Base-by-base conservation (phyloP, 2,888 invertebrate species). In the Aphodius sticticus region DNA sequence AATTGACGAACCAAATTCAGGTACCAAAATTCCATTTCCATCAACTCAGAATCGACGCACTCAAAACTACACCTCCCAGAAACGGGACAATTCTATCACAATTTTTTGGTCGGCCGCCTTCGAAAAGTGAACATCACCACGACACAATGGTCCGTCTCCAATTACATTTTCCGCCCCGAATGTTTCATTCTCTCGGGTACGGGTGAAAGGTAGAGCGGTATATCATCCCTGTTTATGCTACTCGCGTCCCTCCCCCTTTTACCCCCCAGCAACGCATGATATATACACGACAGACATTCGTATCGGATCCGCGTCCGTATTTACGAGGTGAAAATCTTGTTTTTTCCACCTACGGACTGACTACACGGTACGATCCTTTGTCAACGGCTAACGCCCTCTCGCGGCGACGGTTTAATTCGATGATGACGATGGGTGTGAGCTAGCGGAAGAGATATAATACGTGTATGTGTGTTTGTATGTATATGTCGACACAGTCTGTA, bases 221-320 rank as follows among this genome's bases (percentile, higher is more conserved):
- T 35, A 74, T 74, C 74, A 74, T 74, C 74, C 36, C 74, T 74
- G 74, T 74, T 74, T 74, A 74, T 74, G 37, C 74, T n/a, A 74
- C 35, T 74, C 37, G 36, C 74, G 74, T 74, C 74, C 36, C 74
- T 35, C 36, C 36, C 74, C 53, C 53, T 53, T 5, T 53, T 9
- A 53, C 53, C 53, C 53, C 6, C 2, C 53, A 53, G 1, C 53
- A 53, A 53, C 53, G 15, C 35, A 36, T 74, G 74, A 74, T 74
- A 36, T 74, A 74, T 74, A 36, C 74, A 37, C 35, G 37, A 74
- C 74, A 74, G 74, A 74, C 74, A 74, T 37, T 37, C 36, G 74
- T 37, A 74, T 74, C 36, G 36, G 74, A 74, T 74, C 36, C 74
- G 12, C 53, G 53, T 53, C 7, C 12, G 53, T 53, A 53, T 53